Percentiles rank a stretch among this genome's conserved stretches.
These are phyloP conservation scores for Listronotus bonariensis DNA, from an alignment of 1,140 invertebrate genomes.

Conservation along the genomic window DNA sequence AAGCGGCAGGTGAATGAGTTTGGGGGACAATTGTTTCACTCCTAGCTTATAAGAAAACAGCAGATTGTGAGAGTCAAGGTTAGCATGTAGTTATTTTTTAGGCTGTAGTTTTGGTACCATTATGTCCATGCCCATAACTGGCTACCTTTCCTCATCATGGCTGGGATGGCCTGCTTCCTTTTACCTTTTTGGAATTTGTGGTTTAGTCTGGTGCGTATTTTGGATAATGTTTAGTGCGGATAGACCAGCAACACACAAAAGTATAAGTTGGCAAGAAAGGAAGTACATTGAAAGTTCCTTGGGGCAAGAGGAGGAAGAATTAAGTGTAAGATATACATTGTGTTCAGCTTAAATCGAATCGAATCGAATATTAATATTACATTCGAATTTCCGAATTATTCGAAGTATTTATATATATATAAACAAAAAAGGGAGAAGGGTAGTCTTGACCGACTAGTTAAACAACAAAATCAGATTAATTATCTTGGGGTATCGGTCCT, in stretches of 20 bases:
- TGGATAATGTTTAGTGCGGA: conserved; percentile 70
- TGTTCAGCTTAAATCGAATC: too few species aligned
- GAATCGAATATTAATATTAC: too few species aligned
- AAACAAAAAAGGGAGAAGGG: too few species aligned
- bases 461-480: too few species aligned
- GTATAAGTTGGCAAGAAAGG: conserved; percentile 65
- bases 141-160: conserved; percentile 64
- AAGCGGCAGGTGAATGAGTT: too few species aligned
- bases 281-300: conserved; percentile 66
- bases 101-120: conserved; percentile 75
- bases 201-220: conserved; percentile 64
- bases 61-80: too few species aligned
- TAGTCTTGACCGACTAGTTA: too few species aligned
- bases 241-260: conserved; percentile 64
- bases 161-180: conserved; percentile 80
- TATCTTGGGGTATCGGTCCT: too few species aligned
- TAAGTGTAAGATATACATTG: neutral
- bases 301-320: conserved; percentile 52
- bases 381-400: too few species aligned
- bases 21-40: too few species aligned
- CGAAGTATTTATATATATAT: too few species aligned
- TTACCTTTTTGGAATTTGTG: conserved; percentile 71
- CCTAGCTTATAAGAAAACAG: too few species aligned
- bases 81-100: conserved; percentile 44
- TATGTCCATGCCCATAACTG: conserved; percentile 71